A percentile compares a stretch with the other conserved stretches of the same genome.
Evolutionary conservation across 2,797 vertebrate genomes (phyloP).

Genomic region (Micrastur ruficollis): DNA sequence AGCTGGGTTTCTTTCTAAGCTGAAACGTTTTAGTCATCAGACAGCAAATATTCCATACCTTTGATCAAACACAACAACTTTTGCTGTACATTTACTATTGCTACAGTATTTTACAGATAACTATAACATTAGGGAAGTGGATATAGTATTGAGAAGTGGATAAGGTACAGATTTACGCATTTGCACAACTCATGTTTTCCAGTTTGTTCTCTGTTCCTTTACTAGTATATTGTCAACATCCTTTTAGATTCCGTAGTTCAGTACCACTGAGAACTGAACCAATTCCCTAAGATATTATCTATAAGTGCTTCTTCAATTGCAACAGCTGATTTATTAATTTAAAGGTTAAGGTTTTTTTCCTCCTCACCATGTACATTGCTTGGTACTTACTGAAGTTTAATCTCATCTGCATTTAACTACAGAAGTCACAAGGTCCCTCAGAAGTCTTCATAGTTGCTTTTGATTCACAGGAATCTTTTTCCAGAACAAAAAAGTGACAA

Average conservation of each 20-base stretch:
- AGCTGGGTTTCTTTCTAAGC: rapidly evolving
- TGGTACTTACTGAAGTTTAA: neutral
- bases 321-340: neutral
- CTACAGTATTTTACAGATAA: neutral
- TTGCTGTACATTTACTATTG: neutral
- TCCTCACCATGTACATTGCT: neutral
- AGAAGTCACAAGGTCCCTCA: neutral
- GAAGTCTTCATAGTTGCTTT: neutral
- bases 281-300: neutral
- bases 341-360: neutral
- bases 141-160: neutral
- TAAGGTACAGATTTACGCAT: neutral
- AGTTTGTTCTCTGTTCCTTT: neutral
- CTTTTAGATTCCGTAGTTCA: neutral
- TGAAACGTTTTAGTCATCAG: neutral
- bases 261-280: neutral
- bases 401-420: neutral
- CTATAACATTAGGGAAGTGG: neutral
- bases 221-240: neutral
- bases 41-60: neutral
- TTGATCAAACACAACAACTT: neutral
- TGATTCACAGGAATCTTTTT: neutral
- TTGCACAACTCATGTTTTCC: neutral
- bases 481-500: neutral
- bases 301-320: neutral